phyloP scores from a whole-genome alignment of 2,888 invertebrate species.

The Venustoraphidia nigricollis region DNA sequence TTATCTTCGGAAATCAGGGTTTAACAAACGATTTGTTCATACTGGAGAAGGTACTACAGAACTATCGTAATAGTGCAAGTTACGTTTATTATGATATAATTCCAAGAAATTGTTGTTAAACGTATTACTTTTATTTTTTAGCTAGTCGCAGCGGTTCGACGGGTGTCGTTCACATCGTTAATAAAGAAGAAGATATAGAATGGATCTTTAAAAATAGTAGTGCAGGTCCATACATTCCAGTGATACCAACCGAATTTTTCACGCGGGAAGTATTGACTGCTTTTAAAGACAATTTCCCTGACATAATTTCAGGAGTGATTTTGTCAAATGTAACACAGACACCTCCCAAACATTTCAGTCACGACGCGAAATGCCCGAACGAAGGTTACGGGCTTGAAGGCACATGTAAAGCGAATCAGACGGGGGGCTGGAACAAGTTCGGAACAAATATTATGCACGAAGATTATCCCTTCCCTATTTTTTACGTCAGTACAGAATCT shows the following conservation, averaged over 20 bases:
- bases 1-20: too few relatives aligned
- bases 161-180: slow-evolving; percentile 67
- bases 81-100: background rate
- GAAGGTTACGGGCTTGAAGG: slow-evolving; percentile 40
- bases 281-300: slow-evolving; percentile 31
- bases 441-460: slow-evolving; percentile 62
- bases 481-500: slow-evolving; percentile 48
- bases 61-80: slow-evolving; percentile 13
- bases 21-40: too few relatives aligned
- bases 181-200: slow-evolving; percentile 44
- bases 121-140: slow-evolving; percentile 24
- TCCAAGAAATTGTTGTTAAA: too few relatives aligned
- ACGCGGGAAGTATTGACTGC: slow-evolving; percentile 37
- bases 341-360: slow-evolving; percentile 28
- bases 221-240: slow-evolving; percentile 67
- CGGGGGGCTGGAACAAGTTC: slow-evolving; percentile 55
- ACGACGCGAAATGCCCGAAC: slow-evolving; percentile 75
- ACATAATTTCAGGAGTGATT: slow-evolving; percentile 49
- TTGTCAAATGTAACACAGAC: slow-evolving; percentile 28
- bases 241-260: slow-evolving; percentile 48
- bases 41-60: too few relatives aligned
- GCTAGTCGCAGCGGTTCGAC: slow-evolving; percentile 65
- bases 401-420: slow-evolving; percentile 21
- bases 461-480: slow-evolving; percentile 81
- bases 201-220: slow-evolving; percentile 57